Conservation (phyloP, 2,113 vertebrate species). For the Varanus salvator region DNA sequence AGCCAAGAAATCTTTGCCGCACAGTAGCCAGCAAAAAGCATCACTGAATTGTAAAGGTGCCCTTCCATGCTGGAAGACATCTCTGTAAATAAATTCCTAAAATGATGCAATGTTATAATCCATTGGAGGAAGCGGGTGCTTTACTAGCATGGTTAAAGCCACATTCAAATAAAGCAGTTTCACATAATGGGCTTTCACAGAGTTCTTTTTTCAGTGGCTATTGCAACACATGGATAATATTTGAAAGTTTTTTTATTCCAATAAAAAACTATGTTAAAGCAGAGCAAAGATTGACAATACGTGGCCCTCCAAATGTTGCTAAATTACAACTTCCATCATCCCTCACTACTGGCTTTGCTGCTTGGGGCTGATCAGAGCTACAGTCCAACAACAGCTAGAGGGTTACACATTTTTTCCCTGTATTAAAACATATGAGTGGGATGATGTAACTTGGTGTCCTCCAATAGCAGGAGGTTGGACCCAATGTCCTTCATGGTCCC, state of each 20-base stretch:
- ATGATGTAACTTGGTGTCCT: too few relatives aligned
- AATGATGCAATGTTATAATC: background rate
- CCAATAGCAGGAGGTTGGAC: too few relatives aligned
- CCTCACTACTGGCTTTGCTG: too few relatives aligned
- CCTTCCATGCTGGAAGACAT: background rate
- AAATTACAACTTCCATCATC: too few relatives aligned
- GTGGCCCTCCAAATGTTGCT: too few relatives aligned
- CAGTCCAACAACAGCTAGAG: too few relatives aligned
- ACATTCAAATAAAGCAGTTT: background rate
- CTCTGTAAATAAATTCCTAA: background rate
- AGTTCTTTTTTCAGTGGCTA: background rate
- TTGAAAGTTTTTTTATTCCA: background rate
- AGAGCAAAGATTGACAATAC: too few relatives aligned
- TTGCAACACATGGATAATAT: background rate
- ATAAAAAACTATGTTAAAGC: too few relatives aligned
- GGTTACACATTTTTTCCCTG: too few relatives aligned
- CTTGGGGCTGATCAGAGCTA: too few relatives aligned
- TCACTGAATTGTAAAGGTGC: background rate
- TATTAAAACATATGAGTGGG: too few relatives aligned
- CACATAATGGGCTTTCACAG: background rate
- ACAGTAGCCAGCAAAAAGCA: background rate
- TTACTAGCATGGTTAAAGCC: background rate
- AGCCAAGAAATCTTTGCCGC: background rate
- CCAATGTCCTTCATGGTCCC: too few relatives aligned
- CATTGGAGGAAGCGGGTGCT: background rate